Conservation (phyloP, 2,888 invertebrate genomes). For the Eristalis tenax region DNA sequence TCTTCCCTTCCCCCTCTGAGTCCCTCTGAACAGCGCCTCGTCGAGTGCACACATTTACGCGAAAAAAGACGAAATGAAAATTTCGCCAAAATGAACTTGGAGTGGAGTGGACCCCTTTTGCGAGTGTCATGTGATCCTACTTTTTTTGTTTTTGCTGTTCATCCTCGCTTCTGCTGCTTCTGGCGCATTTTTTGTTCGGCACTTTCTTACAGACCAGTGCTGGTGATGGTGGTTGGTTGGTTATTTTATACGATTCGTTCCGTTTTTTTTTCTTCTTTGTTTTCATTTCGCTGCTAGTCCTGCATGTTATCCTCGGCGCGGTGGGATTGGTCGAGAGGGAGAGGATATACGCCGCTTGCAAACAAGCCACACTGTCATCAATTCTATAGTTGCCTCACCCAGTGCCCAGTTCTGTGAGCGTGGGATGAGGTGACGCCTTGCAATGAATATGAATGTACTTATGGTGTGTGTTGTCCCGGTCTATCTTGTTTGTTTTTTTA, state of each 20-base stretch:
- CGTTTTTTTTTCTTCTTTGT: background rate
- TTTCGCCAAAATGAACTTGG: conserved; percentile 62
- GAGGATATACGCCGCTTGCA: conserved; percentile 49
- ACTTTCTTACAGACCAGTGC: conserved; percentile 15
- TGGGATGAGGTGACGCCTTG: background rate
- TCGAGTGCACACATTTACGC: conserved; percentile 19
- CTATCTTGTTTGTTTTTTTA: background rate
- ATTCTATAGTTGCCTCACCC: conserved; percentile 49
- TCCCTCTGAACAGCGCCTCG: background rate
- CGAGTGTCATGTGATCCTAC: conserved; percentile 57
- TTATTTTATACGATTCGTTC: conserved; percentile 26
- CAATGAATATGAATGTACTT: conserved; percentile 69
- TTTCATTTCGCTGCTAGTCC: background rate
- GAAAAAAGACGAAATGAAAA: conserved; percentile 39
- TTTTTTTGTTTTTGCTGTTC: conserved; percentile 21
- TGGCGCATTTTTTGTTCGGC: conserved; percentile 17
- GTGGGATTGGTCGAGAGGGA: background rate
- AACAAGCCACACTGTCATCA: conserved; percentile 72
- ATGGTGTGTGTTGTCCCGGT: conserved; percentile 1
- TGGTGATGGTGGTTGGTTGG: conserved; percentile 16
- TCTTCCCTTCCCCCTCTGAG: background rate
- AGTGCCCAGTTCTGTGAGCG: background rate
- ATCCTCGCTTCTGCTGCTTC: background rate
- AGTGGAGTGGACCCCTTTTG: conserved; percentile 37
- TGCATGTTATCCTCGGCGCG: conserved; percentile 6